A percentile compares a stretch with the other conserved stretches of the same genome.
Evolutionary conservation across 2,888 invertebrate species (phyloP).

Genomic region (Melinopterus prodromus): DNA sequence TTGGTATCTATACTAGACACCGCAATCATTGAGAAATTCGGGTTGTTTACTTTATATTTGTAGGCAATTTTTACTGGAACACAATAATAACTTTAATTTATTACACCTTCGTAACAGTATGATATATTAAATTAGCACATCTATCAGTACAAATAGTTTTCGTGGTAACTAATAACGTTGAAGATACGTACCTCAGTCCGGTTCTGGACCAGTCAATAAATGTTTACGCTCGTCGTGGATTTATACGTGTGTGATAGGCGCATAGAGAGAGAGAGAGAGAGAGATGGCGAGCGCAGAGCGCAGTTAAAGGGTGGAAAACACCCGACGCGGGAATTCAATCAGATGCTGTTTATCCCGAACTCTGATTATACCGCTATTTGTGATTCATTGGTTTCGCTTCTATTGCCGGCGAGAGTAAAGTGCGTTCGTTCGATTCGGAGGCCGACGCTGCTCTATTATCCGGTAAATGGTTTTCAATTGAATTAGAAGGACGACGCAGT

Average conservation of each 20-base stretch:
- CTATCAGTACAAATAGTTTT: too few species aligned
- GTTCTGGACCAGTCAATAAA: not conserved
- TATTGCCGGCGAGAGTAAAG: conserved; percentile 29
- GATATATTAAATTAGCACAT: too few species aligned
- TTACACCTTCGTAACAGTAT: too few species aligned
- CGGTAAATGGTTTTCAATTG: conserved; percentile 41
- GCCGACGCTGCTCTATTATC: conserved; percentile 33
- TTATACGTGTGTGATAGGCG: conserved; percentile 7
- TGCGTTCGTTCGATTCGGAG: conserved; percentile 23
- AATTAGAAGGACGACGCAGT: conserved; percentile 34
- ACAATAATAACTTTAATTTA: too few species aligned
- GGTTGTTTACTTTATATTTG: too few species aligned
- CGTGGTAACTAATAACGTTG: too few species aligned
- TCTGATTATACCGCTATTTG: conserved; percentile 55
- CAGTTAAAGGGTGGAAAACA: conserved; percentile 23
- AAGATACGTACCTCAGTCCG: not conserved
- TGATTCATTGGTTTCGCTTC: conserved; percentile 52
- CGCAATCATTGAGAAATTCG: too few species aligned
- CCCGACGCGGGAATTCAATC: conserved; percentile 51
- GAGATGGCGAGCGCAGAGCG: conserved; percentile 12
- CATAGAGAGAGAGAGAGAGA: not conserved
- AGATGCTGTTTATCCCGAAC: conserved; percentile 55
- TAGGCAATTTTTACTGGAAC: too few species aligned
- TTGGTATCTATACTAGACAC: too few species aligned
- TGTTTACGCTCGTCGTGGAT: not conserved